phyloP scores from a whole-genome alignment of 1,140 invertebrate species.

The Drosophila lowei region DNA sequence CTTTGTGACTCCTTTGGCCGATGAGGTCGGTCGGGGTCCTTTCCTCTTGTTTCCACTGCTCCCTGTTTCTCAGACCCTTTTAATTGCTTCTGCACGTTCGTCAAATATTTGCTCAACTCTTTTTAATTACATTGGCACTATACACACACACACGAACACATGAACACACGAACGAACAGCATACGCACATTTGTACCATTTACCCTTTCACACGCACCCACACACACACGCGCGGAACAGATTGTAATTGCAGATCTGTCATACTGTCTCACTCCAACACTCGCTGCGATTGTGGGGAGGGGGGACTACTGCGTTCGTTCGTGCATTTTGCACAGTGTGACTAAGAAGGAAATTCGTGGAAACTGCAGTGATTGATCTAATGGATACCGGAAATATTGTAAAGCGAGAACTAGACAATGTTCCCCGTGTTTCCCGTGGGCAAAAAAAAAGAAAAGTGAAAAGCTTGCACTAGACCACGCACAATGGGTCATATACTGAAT shows the following conservation, averaged over 20 bases:
- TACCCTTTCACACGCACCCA: constrained; percentile 48
- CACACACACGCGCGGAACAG: constrained; percentile 14
- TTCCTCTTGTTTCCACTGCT: constrained; percentile 15
- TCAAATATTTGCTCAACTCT: constrained; percentile 82
- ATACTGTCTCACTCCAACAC: not conserved
- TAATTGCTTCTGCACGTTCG: constrained; percentile 79
- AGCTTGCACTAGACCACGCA: too few species aligned
- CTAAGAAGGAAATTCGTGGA: constrained; percentile 31
- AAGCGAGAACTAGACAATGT: constrained; percentile 22
- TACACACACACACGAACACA: constrained; percentile 26
- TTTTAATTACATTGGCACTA: constrained; percentile 77
- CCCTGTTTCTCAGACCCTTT: constrained; percentile 23
- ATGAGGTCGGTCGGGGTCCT: constrained; percentile 1
- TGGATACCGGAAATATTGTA: constrained; percentile 15
- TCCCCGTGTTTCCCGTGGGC: constrained; percentile 15
- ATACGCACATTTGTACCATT: constrained; percentile 24
- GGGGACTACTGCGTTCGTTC: too few species aligned
- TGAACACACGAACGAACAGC: constrained; percentile 24
- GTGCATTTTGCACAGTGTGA: constrained; percentile 30
- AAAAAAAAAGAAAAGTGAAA: too few species aligned
- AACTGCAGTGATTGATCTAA: constrained; percentile 45
- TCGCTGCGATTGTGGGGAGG: constrained; percentile 9
- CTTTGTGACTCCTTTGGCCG: constrained; percentile 10
- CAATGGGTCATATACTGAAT: too few species aligned
- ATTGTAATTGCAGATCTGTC: constrained; percentile 46